Evolutionary conservation across 2,888 invertebrate species (phyloP).

Genomic region (Anorthoa munda): DNA sequence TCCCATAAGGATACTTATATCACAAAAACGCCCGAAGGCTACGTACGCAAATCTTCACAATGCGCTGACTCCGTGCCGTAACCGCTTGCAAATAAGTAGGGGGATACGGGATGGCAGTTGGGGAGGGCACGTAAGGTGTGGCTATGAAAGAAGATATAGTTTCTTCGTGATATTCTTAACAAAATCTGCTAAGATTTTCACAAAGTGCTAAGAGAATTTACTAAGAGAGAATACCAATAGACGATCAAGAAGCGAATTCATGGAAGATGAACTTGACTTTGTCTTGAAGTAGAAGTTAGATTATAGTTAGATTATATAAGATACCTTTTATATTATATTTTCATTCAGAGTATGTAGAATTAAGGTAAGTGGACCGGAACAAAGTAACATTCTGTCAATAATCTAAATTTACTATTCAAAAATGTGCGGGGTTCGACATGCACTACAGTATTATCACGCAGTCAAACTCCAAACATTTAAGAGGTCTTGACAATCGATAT

Average conservation of each 20-base stretch:
- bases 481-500: too few relatives aligned
- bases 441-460: too few relatives aligned
- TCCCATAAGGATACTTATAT: constrained; percentile 47
- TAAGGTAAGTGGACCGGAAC: too few relatives aligned
- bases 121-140: constrained; percentile 4
- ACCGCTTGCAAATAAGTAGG: constrained; percentile 65
- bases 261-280: neutral
- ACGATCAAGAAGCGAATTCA: neutral
- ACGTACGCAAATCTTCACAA: constrained; percentile 64
- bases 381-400: too few relatives aligned
- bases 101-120: constrained; percentile 27
- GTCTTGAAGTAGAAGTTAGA: too few relatives aligned
- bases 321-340: too few relatives aligned
- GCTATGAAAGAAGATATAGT: neutral
- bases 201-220: neutral
- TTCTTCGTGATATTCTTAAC: neutral
- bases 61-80: constrained; percentile 65
- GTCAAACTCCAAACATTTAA: too few relatives aligned
- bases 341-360: too few relatives aligned
- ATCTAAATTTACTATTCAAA: too few relatives aligned
- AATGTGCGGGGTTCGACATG: too few relatives aligned
- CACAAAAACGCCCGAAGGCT: constrained; percentile 53
- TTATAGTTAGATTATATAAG: too few relatives aligned
- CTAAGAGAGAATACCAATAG: neutral
- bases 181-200: neutral